Base-by-base conservation (phyloP, 2,797 vertebrate species). In the Columba guinea region DNA sequence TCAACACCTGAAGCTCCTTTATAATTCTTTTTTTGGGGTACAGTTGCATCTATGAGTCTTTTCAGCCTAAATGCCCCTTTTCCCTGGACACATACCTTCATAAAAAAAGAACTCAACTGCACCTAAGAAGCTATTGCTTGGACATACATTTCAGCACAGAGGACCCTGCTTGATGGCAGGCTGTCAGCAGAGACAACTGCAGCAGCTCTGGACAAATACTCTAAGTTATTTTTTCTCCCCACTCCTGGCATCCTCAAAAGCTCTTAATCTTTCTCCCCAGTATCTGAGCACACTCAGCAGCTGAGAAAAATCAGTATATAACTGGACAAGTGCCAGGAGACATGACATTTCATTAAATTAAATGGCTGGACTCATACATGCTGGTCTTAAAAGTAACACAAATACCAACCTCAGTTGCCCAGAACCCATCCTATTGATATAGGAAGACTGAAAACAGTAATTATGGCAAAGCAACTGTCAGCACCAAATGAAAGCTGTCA, bases 401-500 rank as follows among this genome's bases (percentile, higher is more conserved):
- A 95, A 93, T 35, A 95, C 55, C n/a, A 87, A 68, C 71, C 68
- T 94, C 74, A 44, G 35, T 75, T 82, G 92, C 77, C 95, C 97
- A 84, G 87, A 96, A 93, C 96, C 87, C 97, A 97, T 96, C 94
- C 89, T 95, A 95, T 97, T 97, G 97, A 97, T 91, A 92, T 23
- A 97, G 97, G 91, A 94, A 97, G 87, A 97, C 88, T 82, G 91
- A 97, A 98, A 98, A 97, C 95, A 97, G 84, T 97, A 97, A 98
- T 98, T 98, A 98, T 58, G 74, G 78, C 56, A 90, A 96, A 94
- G 70, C 81, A 97, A 97, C 96, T 92, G 87, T 91, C 81, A 71
- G 89, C 77, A 93, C 20, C 64, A 88, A 93, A 51, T 51, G 53
- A 91, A 95, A 91, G 51, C 35, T 85, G 83, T 94, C 91, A 84